Evolutionary conservation across 2,888 invertebrate species (phyloP), one percentile per base, ranked within the genome.

Genomic region (Gibbula magus): DNA sequence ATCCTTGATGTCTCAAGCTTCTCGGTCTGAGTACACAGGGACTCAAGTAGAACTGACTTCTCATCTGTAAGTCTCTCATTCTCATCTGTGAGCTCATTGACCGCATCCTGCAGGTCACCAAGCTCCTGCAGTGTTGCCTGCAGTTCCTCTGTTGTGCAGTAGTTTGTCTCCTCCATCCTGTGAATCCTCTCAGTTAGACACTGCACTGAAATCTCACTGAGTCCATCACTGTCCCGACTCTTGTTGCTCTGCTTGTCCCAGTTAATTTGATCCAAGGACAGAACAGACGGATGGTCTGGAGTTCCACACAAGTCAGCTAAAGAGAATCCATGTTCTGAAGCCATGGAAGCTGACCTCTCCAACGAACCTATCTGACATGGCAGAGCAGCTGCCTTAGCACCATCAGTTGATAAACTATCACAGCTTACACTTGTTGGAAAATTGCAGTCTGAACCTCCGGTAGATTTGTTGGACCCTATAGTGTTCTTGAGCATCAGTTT

Each of bases 241-340:
- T 97, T 96, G 67, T 96, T 96, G 80, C 97, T 97, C 93, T 97
- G 96, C 92, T 97, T 97, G 93, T 98, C 97, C 98, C 98, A 98
- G 81, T 90, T 89, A 25, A 85, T 83, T 5, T 86, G 86, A 74
- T 90, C 90, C 52, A 90, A 80, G 2, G 90, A 90, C 16, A 88
- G 81, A 32, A 84, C 82, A 5, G 88, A 87, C 1, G 89, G 89
- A 73, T 91, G 90, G 8, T 91, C 91, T 0, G 90, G 89, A 2
- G 89, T 88, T 8, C 88, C 84, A 79, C 88, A 88, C 22, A 90
- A 83, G 78, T 92, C 91, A n/a, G 81, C 85, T 35, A 91, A 80
- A 0, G 89, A 88, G 54, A 90, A 82, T 5, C 89, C 90, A 0
- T 88, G 89, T 67, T 91, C 91, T 2, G 91, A 90, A 8, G 89